Conservation (phyloP, 1,140 invertebrate species). For the Drosophila micromelanica region DNA sequence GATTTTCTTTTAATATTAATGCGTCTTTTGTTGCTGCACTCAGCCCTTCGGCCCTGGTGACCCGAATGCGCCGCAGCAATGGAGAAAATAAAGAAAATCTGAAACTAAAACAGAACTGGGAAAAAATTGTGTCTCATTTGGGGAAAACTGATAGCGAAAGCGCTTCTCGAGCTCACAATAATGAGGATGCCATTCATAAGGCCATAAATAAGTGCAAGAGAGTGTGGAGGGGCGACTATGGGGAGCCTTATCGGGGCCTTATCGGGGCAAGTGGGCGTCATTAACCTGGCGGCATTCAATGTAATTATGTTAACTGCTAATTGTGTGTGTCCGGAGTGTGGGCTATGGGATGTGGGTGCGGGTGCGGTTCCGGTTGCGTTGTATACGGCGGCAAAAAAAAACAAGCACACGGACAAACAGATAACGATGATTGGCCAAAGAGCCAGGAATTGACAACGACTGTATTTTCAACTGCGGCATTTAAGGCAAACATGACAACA, state of each 20-base stretch:
- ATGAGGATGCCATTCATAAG: conserved; percentile 51
- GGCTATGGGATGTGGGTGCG: background rate
- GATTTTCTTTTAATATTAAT: conserved; percentile 67
- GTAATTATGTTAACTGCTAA: conserved; percentile 76
- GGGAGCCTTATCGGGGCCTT: conserved; percentile 42
- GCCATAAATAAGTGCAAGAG: conserved; percentile 57
- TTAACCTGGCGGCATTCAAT: conserved; percentile 66
- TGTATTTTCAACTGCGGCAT: conserved; percentile 24
- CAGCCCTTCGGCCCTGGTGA: conserved; percentile 23
- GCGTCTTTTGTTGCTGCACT: conserved; percentile 22
- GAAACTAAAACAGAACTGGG: conserved; percentile 9
- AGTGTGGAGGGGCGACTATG: conserved; percentile 1
- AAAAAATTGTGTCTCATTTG: conserved; percentile 52
- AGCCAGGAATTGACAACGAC: conserved; percentile 28
- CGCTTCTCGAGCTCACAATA: conserved; percentile 31
- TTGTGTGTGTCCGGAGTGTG: conserved; percentile 43
- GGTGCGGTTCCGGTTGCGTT: too few relatives aligned
- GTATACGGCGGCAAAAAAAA: too few relatives aligned
- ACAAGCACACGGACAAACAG: conserved; percentile 23
- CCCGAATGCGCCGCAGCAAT: conserved; percentile 30
- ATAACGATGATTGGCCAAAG: conserved; percentile 48
- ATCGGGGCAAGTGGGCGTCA: conserved; percentile 61
- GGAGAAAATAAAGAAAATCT: conserved; percentile 8
- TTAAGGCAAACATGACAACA: conserved; percentile 37
- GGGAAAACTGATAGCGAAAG: conserved; percentile 44